phyloP scores from a whole-genome alignment of 2,113 vertebrate species.

The Tyto alba region DNA sequence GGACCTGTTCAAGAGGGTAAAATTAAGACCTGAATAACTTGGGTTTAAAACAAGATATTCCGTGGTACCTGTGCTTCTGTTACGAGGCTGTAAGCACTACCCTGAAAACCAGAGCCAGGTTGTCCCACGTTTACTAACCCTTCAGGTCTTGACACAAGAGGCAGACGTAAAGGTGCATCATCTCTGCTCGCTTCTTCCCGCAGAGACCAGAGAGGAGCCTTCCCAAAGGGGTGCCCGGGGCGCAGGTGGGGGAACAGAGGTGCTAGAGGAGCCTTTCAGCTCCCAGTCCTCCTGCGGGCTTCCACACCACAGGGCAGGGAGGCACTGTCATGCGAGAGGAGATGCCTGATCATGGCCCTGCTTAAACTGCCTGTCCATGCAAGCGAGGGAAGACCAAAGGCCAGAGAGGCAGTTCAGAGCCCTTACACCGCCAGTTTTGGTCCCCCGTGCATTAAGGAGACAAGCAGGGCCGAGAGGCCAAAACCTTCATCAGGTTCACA shows the following conservation, averaged over 20 bases:
- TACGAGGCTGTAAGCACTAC: accelerated
- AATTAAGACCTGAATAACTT: neutral
- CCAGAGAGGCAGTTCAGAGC: neutral
- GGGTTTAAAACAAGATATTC: neutral
- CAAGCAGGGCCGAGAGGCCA: neutral
- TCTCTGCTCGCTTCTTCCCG: neutral
- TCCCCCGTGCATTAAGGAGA: neutral
- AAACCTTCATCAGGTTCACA: neutral
- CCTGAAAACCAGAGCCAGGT: neutral
- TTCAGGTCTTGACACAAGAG: neutral
- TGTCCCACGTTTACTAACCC: neutral
- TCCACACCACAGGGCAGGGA: neutral
- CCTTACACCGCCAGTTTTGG: neutral
- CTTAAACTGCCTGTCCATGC: neutral
- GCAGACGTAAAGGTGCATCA: accelerated
- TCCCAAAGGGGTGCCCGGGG: neutral
- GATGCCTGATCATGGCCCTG: neutral
- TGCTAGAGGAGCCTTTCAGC: accelerated
- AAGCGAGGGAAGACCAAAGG: neutral
- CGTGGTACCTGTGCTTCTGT: neutral
- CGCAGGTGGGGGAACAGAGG: accelerated
- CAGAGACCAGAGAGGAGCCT: neutral
- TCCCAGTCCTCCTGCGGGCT: neutral
- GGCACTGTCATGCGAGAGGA: accelerated
- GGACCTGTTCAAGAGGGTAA: neutral